A percentile compares a stretch with the other conserved stretches of the same genome.
Conservation (phyloP, 2,888 invertebrate species). For the Synanthedon myopaeformis region DNA sequence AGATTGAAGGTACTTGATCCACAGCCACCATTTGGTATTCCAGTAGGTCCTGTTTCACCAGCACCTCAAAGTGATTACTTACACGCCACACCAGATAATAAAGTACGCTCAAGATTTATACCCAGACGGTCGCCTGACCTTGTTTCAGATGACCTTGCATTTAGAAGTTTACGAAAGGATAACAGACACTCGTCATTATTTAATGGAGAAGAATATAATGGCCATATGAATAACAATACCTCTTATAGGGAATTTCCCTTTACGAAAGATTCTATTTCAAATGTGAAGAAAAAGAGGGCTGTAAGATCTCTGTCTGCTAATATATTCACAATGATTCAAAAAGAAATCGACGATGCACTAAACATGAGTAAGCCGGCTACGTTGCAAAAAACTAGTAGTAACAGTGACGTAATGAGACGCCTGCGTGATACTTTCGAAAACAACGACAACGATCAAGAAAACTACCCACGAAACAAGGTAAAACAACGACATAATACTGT, state of each 20-base stretch:
- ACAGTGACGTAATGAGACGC: slow-evolving; percentile 69
- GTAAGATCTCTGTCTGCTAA: slow-evolving; percentile 87
- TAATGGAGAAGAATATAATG: slow-evolving; percentile 57
- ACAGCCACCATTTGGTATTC: slow-evolving; percentile 92
- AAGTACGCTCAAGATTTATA: slow-evolving; percentile 72
- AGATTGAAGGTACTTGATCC: slow-evolving; percentile 79
- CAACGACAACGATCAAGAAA: slow-evolving; percentile 53
- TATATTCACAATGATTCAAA: slow-evolving; percentile 81
- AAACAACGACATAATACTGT: slow-evolving; percentile 65
- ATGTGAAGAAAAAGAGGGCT: slow-evolving; percentile 80
- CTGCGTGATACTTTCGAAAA: slow-evolving; percentile 58
- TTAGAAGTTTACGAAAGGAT: slow-evolving; percentile 86
- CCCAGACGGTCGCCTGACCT: slow-evolving; percentile 82
- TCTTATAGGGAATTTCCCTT: slow-evolving; percentile 41
- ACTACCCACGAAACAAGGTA: slow-evolving; percentile 63
- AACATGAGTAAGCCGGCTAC: slow-evolving; percentile 61
- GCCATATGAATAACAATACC: slow-evolving; percentile 59
- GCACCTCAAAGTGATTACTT: slow-evolving; percentile 87
- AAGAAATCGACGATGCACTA: slow-evolving; percentile 72
- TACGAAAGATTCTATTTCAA: slow-evolving; percentile 46
- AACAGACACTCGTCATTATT: slow-evolving; percentile 68
- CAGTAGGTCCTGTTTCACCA: slow-evolving; percentile 83
- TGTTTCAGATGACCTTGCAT: slow-evolving; percentile 89
- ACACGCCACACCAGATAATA: slow-evolving; percentile 77
- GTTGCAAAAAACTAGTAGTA: slow-evolving; percentile 73